Conservation (phyloP, 1,140 invertebrate species). For the Camponotus pennsylvanicus region DNA sequence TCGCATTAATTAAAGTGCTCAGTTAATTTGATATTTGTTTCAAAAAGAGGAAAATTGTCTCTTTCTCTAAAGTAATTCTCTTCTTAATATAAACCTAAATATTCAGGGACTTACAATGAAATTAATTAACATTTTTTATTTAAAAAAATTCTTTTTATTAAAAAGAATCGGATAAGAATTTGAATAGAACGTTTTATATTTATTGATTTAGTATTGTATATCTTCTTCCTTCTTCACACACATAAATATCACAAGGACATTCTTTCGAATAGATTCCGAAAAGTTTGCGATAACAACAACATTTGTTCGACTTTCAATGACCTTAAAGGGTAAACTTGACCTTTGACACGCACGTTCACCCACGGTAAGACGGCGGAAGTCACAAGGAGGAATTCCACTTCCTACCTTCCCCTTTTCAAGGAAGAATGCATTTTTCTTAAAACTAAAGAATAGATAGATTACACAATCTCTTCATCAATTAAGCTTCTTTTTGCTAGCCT, state of each 20-base stretch:
- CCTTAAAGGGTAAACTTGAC: conserved; percentile 72
- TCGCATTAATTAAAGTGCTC: not conserved
- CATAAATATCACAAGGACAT: not conserved
- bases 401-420: conserved; percentile 61
- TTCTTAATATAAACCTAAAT: not conserved
- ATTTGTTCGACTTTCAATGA: conserved; percentile 53
- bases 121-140: not conserved
- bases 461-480: not conserved
- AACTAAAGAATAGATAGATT: not conserved
- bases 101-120: not conserved
- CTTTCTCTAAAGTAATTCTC: not conserved
- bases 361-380: conserved; percentile 68
- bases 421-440: conserved; percentile 15
- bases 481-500: not conserved
- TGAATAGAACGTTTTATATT: not conserved
- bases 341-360: conserved; percentile 78
- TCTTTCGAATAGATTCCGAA: conserved; percentile 48
- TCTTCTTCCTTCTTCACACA: not conserved
- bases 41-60: not conserved
- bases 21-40: not conserved
- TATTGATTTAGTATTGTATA: not conserved
- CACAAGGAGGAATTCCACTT: conserved; percentile 66
- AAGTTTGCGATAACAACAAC: conserved; percentile 63
- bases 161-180: not conserved
- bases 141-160: not conserved